Percentiles rank a stretch among this genome's conserved stretches.
These are phyloP conservation scores for Enteromius afrohamiltoni DNA, from an alignment of 2,797 vertebrate species.

Conservation along the genomic window DNA sequence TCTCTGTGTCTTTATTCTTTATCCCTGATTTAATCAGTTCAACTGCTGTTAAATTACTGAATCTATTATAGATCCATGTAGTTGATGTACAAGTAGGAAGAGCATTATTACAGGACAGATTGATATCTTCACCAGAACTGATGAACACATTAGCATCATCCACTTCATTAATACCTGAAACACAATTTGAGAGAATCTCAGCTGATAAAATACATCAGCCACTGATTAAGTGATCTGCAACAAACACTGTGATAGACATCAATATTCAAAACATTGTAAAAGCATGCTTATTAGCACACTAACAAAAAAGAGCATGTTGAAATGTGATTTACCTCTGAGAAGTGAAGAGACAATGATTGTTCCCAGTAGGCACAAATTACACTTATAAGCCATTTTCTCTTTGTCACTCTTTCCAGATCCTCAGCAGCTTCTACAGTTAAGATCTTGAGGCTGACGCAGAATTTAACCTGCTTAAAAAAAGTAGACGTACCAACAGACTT, in stretches of 20 bases:
- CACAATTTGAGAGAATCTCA: no score
- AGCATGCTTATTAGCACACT: no score
- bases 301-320: background rate
- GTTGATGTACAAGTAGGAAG: no score
- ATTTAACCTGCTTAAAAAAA: background rate
- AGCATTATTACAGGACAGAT: no score
- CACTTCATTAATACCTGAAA: no score
- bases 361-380: background rate
- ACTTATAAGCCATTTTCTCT: background rate
- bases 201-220: no score
- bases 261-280: no score
- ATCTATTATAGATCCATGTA: slow-evolving; percentile 1
- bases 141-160: background rate
- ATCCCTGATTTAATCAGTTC: background rate
- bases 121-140: no score
- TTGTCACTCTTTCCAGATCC: background rate
- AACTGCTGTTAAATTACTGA: background rate
- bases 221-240: no score
- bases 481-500: background rate
- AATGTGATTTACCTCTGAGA: slow-evolving; percentile 1
- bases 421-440: background rate
- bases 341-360: no score
- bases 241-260: no score
- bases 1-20: no score
- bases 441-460: background rate